Evolutionary conservation across 2,888 invertebrate species (phyloP).

Genomic region (Melanargia galathea): DNA sequence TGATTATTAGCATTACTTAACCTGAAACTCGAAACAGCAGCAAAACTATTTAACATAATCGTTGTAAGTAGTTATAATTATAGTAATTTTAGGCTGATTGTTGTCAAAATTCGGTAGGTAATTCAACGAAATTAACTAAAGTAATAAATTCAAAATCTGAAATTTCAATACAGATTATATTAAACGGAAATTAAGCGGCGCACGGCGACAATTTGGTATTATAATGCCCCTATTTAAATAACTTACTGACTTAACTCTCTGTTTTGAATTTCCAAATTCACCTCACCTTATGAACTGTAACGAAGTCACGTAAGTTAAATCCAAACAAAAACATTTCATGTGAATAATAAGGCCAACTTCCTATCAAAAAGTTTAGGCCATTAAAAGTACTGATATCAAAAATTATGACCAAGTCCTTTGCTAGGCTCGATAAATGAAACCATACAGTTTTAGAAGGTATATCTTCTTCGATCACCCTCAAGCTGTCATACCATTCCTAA

Average conservation of each 20-base stretch:
- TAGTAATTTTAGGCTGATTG: conserved; percentile 1
- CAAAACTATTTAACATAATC: neutral
- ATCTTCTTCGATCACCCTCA: no score
- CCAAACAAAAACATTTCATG: no score
- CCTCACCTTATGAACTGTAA: conserved; percentile 4
- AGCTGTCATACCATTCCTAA: no score
- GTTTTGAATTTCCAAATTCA: conserved; percentile 44
- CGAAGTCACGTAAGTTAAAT: neutral
- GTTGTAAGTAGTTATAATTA: neutral
- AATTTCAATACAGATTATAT: conserved; percentile 22
- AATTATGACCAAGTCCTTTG: no score
- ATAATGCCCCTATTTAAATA: conserved; percentile 63
- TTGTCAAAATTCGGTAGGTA: conserved; percentile 1
- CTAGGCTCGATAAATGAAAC: no score
- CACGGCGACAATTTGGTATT: conserved; percentile 61
- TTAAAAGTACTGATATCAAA: no score
- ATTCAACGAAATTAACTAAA: conserved; percentile 13
- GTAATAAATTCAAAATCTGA: conserved; percentile 19
- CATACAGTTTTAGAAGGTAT: no score
- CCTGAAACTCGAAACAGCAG: neutral
- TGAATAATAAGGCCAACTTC: no score
- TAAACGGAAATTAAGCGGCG: conserved; percentile 25
- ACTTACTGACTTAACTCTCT: conserved; percentile 63
- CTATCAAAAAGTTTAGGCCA: no score
- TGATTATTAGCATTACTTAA: no score